Conservation (phyloP, 1,140 invertebrate genomes). For the Cotesia chilonis region DNA sequence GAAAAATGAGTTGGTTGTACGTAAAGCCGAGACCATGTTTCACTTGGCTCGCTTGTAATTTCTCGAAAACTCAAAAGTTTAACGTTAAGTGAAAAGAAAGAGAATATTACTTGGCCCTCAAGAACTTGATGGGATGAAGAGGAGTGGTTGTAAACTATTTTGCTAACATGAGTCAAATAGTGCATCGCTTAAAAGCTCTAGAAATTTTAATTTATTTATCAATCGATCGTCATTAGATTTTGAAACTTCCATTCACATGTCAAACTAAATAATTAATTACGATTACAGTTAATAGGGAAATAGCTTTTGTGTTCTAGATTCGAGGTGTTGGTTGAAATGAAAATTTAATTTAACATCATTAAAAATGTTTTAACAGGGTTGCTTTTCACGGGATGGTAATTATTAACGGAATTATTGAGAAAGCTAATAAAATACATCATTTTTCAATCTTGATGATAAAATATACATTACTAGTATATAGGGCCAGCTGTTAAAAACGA, state of each 20-base stretch:
- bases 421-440: not conserved
- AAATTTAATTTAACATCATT: too few relatives aligned
- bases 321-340: too few relatives aligned
- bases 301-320: too few relatives aligned
- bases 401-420: too few relatives aligned
- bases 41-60: conserved; percentile 28
- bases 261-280: too few relatives aligned
- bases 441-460: conserved; percentile 25
- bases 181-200: too few relatives aligned
- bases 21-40: conserved; percentile 20
- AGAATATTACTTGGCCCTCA: not conserved
- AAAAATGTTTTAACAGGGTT: too few relatives aligned
- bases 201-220: too few relatives aligned
- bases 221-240: too few relatives aligned
- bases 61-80: conserved; percentile 27
- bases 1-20: conserved; percentile 24
- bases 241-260: too few relatives aligned
- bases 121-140: not conserved
- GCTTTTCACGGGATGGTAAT: too few relatives aligned
- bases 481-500: conserved; percentile 38
- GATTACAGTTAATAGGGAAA: too few relatives aligned
- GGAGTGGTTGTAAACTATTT: not conserved
- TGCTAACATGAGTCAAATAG: not conserved
- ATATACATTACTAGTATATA: not conserved
- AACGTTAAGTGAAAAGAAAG: conserved; percentile 15